A percentile compares a stretch with the other conserved stretches of the same genome.
These are phyloP conservation scores for Ichneumoninae sp. DNA, from an alignment of 2,888 invertebrate species.

Conservation along the genomic window DNA sequence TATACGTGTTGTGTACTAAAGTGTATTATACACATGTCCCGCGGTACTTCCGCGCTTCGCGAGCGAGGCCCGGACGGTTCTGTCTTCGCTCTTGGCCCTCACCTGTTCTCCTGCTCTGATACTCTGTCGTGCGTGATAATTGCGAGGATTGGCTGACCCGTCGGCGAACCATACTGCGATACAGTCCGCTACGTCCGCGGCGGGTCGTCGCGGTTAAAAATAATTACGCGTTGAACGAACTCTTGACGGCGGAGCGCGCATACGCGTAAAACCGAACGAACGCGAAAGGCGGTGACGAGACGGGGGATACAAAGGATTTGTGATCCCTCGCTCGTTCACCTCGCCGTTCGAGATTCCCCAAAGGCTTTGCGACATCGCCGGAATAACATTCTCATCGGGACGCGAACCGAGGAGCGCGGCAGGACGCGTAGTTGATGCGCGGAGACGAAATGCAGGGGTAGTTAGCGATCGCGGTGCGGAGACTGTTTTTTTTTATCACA, in stretches of 20 bases:
- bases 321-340: conserved; percentile 11
- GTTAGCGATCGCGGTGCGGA: background rate
- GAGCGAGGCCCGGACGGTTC: conserved; percentile 3
- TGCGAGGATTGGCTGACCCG: conserved; percentile 79
- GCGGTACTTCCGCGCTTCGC: conserved; percentile 35
- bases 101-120: conserved; percentile 41
- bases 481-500: background rate
- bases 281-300: conserved; percentile 19
- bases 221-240: conserved; percentile 73
- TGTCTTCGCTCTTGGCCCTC: conserved; percentile 5
- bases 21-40: background rate
- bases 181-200: conserved; percentile 33
- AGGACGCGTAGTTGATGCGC: background rate
- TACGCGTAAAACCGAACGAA: conserved; percentile 30
- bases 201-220: conserved; percentile 75
- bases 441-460: background rate
- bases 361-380: conserved; percentile 41
- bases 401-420: background rate
- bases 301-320: conserved; percentile 3
- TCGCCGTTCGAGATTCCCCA: conserved; percentile 32
- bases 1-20: conserved; percentile 25
- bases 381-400: conserved; percentile 35
- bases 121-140: conserved; percentile 77
- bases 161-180: conserved; percentile 50
- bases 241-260: conserved; percentile 27